Percentiles rank a stretch among this genome's conserved stretches.
phyloP scores from a whole-genome alignment of 2,797 vertebrate genomes.

The Gallinago nigripennis region DNA sequence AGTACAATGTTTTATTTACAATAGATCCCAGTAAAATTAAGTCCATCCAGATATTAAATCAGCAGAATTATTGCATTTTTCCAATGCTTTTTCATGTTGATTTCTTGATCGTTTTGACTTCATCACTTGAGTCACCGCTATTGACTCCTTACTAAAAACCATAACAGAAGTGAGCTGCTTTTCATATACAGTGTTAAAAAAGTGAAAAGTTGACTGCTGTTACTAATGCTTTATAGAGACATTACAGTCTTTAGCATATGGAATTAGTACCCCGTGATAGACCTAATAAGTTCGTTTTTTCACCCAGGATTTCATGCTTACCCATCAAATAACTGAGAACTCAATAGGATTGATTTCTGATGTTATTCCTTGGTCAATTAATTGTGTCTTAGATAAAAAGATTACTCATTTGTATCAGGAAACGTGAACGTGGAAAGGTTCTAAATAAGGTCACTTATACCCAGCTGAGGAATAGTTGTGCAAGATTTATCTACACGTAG shows the following conservation, averaged over 20 bases:
- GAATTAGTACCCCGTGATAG: neutral
- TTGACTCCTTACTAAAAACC: neutral
- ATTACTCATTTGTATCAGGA: neutral
- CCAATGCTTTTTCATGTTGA: neutral
- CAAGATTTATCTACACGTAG: neutral
- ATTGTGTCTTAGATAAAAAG: neutral
- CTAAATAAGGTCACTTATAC: neutral
- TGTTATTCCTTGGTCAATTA: neutral
- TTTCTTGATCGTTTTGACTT: neutral
- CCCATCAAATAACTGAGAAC: neutral
- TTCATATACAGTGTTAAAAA: neutral
- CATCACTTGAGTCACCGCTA: neutral
- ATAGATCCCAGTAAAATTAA: neutral
- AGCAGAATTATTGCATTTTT: neutral
- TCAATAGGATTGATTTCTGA: neutral
- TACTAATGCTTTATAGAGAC: neutral
- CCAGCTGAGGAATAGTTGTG: neutral
- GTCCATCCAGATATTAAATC: neutral
- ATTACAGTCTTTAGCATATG: neutral
- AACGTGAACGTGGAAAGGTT: neutral
- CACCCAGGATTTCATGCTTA: neutral
- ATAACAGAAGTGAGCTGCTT: neutral
- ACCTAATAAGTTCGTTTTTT: neutral
- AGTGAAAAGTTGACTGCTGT: neutral
- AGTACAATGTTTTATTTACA: neutral